These are phyloP conservation scores for Laspeyria flexula DNA, from an alignment of 2,888 invertebrate species.

Conservation along the genomic window DNA sequence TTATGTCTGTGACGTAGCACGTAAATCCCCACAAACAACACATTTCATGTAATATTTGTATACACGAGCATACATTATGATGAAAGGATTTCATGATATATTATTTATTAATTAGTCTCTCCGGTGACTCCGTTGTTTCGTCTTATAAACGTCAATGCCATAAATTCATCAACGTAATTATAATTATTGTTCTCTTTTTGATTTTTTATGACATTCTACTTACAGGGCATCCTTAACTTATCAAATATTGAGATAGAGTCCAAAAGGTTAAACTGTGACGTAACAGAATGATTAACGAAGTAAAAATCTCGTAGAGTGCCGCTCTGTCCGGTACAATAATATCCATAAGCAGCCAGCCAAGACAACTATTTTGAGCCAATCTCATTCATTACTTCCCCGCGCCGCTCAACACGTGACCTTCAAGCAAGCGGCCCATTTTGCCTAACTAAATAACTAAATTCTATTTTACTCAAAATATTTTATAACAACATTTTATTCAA, in stretches of 20 bases:
- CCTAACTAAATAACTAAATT: constrained; percentile 26
- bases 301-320: constrained; percentile 10
- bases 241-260: constrained; percentile 7
- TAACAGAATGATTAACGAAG: constrained; percentile 26
- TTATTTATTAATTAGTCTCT: no score
- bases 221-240: no score
- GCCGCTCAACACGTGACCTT: constrained; percentile 34
- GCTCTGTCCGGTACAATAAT: constrained; percentile 8
- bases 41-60: constrained; percentile 35
- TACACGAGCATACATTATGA: constrained; percentile 32
- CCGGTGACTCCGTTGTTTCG: no score
- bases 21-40: constrained; percentile 34
- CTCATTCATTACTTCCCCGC: constrained; percentile 41
- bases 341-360: constrained; percentile 24
- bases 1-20: constrained; percentile 45
- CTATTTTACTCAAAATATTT: constrained; percentile 11
- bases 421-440: constrained; percentile 30
- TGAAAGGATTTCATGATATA: constrained; percentile 7
- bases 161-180: no score
- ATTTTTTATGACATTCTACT: no score
- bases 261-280: constrained; percentile 26
- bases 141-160: no score
- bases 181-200: no score
- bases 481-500: background rate
- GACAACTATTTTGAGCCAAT: constrained; percentile 27